Conservation (phyloP, 1,140 invertebrate species). For the Dendrolimus kikuchii region DNA sequence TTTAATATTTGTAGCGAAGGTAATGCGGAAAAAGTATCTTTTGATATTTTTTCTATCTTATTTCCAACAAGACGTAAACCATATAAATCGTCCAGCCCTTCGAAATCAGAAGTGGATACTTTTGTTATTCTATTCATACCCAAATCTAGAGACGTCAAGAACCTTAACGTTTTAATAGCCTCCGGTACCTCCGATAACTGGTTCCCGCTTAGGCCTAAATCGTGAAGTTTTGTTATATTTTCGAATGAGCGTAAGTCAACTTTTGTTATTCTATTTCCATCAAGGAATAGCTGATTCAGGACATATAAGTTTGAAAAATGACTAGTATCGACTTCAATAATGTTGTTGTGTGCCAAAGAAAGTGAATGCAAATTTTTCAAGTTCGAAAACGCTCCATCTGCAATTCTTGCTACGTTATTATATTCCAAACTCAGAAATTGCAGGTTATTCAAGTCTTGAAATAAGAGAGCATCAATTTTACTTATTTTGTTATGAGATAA, state of each 20-base stretch:
- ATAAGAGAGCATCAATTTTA: constrained; percentile 81
- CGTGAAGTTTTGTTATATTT: constrained; percentile 85
- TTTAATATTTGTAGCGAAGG: constrained; percentile 80
- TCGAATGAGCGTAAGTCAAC: constrained; percentile 83
- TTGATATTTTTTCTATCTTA: constrained; percentile 78
- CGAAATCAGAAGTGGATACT: constrained; percentile 75
- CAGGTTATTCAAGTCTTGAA: constrained; percentile 83
- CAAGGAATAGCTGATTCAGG: constrained; percentile 82
- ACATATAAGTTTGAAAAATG: constrained; percentile 84
- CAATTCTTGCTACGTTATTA: constrained; percentile 82
- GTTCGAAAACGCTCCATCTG: constrained; percentile 82
- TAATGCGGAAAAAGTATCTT: constrained; percentile 78
- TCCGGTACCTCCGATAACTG: constrained; percentile 81
- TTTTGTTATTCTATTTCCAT: constrained; percentile 81
- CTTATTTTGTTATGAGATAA: constrained; percentile 83
- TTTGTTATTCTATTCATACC: constrained; percentile 84
- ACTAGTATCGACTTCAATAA: constrained; percentile 79
- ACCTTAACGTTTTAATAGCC: constrained; percentile 78
- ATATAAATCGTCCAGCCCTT: constrained; percentile 77
- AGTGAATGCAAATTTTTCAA: constrained; percentile 85
- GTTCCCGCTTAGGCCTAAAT: constrained; percentile 87
- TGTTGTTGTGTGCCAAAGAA: constrained; percentile 82
- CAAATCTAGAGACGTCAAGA: constrained; percentile 83
- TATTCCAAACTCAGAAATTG: constrained; percentile 85
- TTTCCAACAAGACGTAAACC: constrained; percentile 79